Percentiles rank a stretch among this genome's conserved stretches.
These are phyloP conservation scores for Meriones psammophilus DNA, from an alignment of 2,797 vertebrate genomes.

Conservation along the genomic window DNA sequence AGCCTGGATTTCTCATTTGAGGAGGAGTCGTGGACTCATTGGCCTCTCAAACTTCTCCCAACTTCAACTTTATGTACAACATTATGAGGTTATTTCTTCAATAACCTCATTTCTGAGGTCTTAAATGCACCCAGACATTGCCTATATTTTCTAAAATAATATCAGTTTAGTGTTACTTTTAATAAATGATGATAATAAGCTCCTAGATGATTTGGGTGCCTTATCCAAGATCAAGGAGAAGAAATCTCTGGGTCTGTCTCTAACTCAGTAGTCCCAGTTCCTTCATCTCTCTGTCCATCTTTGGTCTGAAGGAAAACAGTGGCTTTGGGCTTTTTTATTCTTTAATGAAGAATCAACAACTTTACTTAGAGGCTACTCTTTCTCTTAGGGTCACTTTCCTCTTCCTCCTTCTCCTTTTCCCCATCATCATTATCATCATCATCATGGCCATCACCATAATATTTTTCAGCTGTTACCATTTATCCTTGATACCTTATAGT, in stretches of 20 bases:
- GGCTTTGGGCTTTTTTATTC: neutral
- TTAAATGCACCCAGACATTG: neutral
- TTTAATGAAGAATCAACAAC: neutral
- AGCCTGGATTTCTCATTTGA: constrained; percentile 1
- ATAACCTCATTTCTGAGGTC: constrained; percentile 24
- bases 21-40: neutral
- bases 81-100: neutral
- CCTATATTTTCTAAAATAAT: constrained; percentile 32
- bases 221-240: neutral
- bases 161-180: neutral
- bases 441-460: neutral
- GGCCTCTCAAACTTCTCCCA: neutral
- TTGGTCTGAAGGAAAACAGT: neutral
- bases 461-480: neutral
- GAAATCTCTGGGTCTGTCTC: neutral
- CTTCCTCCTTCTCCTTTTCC: neutral
- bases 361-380: neutral
- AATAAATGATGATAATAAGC: neutral
- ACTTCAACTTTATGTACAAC: neutral
- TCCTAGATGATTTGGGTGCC: neutral
- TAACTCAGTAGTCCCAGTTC: neutral
- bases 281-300: neutral
- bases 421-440: neutral
- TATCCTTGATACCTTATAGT: neutral
- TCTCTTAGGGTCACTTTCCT: neutral